A percentile compares a stretch with the other conserved stretches of the same genome.
Evolutionary conservation across 2,888 invertebrate species (phyloP).

Genomic region (Stenodema calcarata): DNA sequence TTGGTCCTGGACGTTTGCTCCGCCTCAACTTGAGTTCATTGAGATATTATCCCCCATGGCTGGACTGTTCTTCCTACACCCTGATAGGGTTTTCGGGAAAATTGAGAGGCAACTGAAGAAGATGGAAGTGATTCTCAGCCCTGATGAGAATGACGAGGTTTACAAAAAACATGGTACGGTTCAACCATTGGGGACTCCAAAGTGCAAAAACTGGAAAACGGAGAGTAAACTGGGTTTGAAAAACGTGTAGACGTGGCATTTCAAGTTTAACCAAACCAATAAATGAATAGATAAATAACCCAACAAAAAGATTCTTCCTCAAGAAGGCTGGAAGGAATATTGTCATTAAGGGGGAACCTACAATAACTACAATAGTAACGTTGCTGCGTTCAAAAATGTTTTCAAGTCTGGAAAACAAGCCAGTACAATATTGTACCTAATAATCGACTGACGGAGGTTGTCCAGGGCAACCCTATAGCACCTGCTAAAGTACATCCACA

Average conservation of each 20-base stretch:
- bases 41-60: constrained; percentile 57
- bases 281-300: too few species aligned
- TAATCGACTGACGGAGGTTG: too few species aligned
- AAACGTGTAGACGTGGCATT: constrained; percentile 3
- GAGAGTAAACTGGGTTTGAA: neutral
- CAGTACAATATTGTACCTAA: too few species aligned
- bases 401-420: too few species aligned
- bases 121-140: constrained; percentile 52
- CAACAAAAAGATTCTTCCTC: constrained; percentile 31
- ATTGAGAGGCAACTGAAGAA: constrained; percentile 50
- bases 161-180: constrained; percentile 53
- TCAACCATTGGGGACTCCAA: constrained; percentile 44
- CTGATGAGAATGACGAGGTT: constrained; percentile 54
- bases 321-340: neutral
- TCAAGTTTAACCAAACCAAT: neutral
- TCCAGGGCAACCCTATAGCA: constrained; percentile 2
- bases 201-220: neutral
- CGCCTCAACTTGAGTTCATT: constrained; percentile 52
- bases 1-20: constrained; percentile 55
- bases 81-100: constrained; percentile 58
- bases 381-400: too few species aligned
- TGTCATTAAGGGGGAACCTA: neutral
- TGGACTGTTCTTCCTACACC: constrained; percentile 58
- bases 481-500: neutral
- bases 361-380: too few species aligned